Evolutionary conservation across 2,797 vertebrate genomes (phyloP).

Genomic region (Hoplostethus mediterraneus): DNA sequence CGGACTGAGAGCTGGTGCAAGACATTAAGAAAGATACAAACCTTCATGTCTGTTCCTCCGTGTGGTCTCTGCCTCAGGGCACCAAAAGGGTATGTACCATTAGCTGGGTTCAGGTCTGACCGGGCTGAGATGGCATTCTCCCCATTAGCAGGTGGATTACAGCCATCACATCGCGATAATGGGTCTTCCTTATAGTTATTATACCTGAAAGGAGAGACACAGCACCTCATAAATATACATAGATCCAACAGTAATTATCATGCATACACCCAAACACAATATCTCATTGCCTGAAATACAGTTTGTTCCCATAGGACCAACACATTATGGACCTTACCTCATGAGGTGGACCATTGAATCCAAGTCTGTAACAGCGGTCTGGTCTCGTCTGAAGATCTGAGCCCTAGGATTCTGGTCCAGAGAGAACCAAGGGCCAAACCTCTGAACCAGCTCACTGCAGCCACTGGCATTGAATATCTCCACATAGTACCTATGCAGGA

Average conservation of each 20-base stretch:
- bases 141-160: slow-evolving; percentile 86
- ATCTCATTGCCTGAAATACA: neutral
- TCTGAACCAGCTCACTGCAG: slow-evolving; percentile 86
- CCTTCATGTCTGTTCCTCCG: slow-evolving; percentile 96
- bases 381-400: slow-evolving; percentile 93
- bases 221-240: slow-evolving; percentile 1
- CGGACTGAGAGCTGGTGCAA: neutral
- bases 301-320: neutral
- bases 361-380: slow-evolving; percentile 87
- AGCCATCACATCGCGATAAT: slow-evolving; percentile 86
- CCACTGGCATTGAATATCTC: slow-evolving; percentile 93
- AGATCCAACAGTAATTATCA: neutral
- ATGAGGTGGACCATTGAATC: slow-evolving; percentile 93
- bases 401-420: slow-evolving; percentile 90
- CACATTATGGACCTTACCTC: slow-evolving; percentile 82
- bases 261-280: neutral
- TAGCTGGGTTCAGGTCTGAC: slow-evolving; percentile 92
- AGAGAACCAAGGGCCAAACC: slow-evolving; percentile 94
- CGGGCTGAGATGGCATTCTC: slow-evolving; percentile 94
- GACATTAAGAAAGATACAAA: slow-evolving; percentile 19
- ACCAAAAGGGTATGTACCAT: slow-evolving; percentile 94
- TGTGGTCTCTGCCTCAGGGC: slow-evolving; percentile 91
- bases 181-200: slow-evolving; percentile 94
- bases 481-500: slow-evolving; percentile 85
- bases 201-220: slow-evolving; percentile 81